A percentile compares a stretch with the other conserved stretches of the same genome.
Conservation (phyloP, 2,797 vertebrate species). For the Gastrophryne carolinensis region DNA sequence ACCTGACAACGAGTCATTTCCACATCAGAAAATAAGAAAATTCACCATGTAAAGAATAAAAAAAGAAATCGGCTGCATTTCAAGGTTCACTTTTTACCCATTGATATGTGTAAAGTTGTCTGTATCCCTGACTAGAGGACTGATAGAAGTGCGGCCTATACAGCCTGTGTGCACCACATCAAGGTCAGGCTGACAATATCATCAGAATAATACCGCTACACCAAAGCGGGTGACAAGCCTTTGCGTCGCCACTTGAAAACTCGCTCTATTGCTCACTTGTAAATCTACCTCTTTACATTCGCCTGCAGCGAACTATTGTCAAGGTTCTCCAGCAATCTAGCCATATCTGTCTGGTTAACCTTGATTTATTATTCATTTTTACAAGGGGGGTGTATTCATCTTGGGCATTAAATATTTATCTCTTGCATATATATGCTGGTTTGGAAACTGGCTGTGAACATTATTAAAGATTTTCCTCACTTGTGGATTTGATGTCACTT, state of each 20-base stretch:
- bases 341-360: conserved; percentile 51
- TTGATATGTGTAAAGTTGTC: background rate
- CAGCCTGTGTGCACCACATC: background rate
- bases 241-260: no score
- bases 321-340: background rate
- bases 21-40: no score
- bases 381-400: conserved; percentile 29
- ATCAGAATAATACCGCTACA: background rate
- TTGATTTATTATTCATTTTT: conserved; percentile 58
- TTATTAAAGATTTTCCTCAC: conserved; percentile 20
- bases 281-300: background rate
- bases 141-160: no score
- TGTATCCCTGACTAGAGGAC: background rate
- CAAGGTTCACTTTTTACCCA: no score
- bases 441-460: background rate
- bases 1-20: no score
- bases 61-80: no score
- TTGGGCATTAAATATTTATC: conserved; percentile 53
- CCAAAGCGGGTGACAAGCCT: background rate
- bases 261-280: background rate
- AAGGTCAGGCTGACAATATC: background rate
- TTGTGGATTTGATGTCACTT: background rate
- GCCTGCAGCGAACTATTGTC: background rate
- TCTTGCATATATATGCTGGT: conserved; percentile 8
- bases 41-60: no score